Percentiles rank a stretch among this genome's conserved stretches.
Evolutionary conservation across 2,888 invertebrate species (phyloP).

Genomic region (Rapana venosa): DNA sequence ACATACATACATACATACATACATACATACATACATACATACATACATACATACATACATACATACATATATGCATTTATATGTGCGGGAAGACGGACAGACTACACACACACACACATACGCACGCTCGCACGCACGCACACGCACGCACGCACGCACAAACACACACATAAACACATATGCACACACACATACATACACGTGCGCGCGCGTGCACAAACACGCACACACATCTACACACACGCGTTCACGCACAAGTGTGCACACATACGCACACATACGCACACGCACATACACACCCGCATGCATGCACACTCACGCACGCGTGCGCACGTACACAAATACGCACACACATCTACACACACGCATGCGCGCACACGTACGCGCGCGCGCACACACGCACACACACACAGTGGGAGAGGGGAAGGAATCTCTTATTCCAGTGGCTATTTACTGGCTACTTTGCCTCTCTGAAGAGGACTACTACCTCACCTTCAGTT

Average conservation of each 20-base stretch:
- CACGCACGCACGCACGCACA: neutral
- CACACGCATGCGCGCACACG: neutral
- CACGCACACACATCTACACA: neutral
- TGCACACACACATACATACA: neutral
- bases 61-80: too few species aligned
- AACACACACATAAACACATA: neutral
- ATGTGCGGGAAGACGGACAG: too few species aligned
- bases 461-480: too few species aligned
- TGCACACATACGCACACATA: conserved; percentile 14
- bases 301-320: neutral
- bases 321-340: neutral
- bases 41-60: too few species aligned
- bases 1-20: too few species aligned
- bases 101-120: too few species aligned
- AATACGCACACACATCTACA: neutral
- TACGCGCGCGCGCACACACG: too few species aligned
- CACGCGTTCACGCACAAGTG: neutral
- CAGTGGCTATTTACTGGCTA: too few species aligned
- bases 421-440: too few species aligned
- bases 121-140: too few species aligned
- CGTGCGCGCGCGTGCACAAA: neutral
- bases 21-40: too few species aligned
- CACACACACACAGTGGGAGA: neutral
- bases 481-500: too few species aligned
- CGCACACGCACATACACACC: conserved; percentile 1